These are phyloP conservation scores for Mycetomoellerius zeteki DNA, from an alignment of 1,140 invertebrate genomes.

Conservation along the genomic window DNA sequence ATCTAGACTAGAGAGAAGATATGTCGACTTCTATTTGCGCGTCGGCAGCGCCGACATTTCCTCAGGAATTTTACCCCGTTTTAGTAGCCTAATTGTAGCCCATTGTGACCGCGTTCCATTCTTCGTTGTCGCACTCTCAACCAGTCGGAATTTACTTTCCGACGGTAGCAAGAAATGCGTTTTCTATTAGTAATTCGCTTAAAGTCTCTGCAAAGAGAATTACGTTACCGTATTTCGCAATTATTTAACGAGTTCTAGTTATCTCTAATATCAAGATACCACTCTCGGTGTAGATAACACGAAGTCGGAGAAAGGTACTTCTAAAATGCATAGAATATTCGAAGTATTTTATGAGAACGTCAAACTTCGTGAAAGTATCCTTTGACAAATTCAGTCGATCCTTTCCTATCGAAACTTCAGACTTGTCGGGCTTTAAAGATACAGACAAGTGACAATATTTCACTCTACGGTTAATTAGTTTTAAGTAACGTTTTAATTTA, in stretches of 20 bases:
- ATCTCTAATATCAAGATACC: not conserved
- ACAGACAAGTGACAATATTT: not conserved
- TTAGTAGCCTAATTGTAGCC: conserved; percentile 47
- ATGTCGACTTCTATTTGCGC: conserved; percentile 28
- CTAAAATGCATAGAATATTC: conserved; percentile 7
- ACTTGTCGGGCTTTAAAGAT: not conserved
- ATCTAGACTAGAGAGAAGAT: not conserved
- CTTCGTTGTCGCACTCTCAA: conserved; percentile 13
- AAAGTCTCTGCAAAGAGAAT: not conserved
- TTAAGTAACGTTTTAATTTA: not conserved
- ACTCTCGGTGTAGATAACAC: not conserved
- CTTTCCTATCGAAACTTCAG: conserved; percentile 21
- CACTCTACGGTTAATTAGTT: conserved; percentile 31
- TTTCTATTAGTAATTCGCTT: conserved; percentile 13
- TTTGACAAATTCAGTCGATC: conserved; percentile 24
- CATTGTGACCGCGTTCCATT: conserved; percentile 43
- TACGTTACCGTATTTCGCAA: not conserved
- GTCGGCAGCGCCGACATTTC: not conserved
- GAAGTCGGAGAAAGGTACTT: not conserved
- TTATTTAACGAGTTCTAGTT: conserved; percentile 24
- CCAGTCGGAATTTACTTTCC: conserved; percentile 10
- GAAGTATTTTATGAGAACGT: conserved; percentile 17
- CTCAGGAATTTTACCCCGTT: conserved; percentile 15
- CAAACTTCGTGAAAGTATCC: conserved; percentile 4
- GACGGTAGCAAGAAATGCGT: not conserved